Percentiles rank a stretch among this genome's conserved stretches.
These are phyloP conservation scores for Melanerpes aurifrons DNA, from an alignment of 2,113 vertebrate species.

Conservation along the genomic window DNA sequence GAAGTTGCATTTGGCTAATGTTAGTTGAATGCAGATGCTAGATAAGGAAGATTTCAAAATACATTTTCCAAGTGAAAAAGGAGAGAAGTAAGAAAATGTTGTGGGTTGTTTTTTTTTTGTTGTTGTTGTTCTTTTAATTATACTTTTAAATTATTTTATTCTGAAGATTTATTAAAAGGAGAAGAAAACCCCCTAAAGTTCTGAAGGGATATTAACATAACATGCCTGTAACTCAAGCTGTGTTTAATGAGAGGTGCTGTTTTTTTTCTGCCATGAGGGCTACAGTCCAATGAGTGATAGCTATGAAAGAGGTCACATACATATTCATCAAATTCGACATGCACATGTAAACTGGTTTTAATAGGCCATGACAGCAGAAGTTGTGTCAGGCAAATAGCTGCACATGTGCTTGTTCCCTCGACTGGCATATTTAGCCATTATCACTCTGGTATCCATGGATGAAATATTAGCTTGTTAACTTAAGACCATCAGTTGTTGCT, in stretches of 20 bases:
- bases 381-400: slow-evolving; percentile 85
- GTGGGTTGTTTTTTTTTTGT: neutral
- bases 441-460: slow-evolving; percentile 80
- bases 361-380: slow-evolving; percentile 94
- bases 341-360: slow-evolving; percentile 97
- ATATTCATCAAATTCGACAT: slow-evolving; percentile 98
- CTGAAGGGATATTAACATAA: slow-evolving; percentile 86
- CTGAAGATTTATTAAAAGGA: slow-evolving; percentile 80
- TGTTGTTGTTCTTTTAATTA: slow-evolving; percentile 70
- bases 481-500: slow-evolving; percentile 76
- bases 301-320: slow-evolving; percentile 98
- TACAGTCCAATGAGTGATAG: slow-evolving; percentile 84
- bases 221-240: slow-evolving; percentile 88
- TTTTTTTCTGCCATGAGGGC: slow-evolving; percentile 85
- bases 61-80: slow-evolving; percentile 31
- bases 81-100: neutral
- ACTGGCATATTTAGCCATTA: slow-evolving; percentile 81
- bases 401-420: slow-evolving; percentile 78
- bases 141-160: slow-evolving; percentile 83
- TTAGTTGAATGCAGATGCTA: neutral
- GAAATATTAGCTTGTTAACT: slow-evolving; percentile 85
- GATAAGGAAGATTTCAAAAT: neutral
- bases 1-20: neutral
- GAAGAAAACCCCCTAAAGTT: slow-evolving; percentile 85
- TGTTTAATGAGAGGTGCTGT: slow-evolving; percentile 93